Evolutionary conservation across 2,888 invertebrate species (phyloP).

Genomic region (Amblyteles armatorius): DNA sequence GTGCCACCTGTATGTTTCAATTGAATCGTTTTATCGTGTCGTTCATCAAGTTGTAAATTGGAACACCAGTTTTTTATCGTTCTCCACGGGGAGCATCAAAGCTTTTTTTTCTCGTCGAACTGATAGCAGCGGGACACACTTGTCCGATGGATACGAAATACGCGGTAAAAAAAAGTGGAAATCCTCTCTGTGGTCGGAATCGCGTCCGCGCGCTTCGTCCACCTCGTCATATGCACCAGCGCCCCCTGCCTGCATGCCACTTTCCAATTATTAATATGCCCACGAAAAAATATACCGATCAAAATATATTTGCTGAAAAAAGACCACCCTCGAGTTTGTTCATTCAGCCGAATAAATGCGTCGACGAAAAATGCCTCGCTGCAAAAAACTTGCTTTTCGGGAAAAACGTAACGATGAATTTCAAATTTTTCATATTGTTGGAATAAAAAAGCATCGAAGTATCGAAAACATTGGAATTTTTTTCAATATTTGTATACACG

Average conservation of each 20-base stretch:
- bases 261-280: conserved; percentile 60
- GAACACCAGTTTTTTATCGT: conserved; percentile 34
- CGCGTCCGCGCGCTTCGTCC: conserved; percentile 21
- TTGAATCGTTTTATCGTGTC: conserved; percentile 33
- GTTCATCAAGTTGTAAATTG: conserved; percentile 50
- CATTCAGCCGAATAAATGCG: neutral
- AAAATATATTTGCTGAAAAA: conserved; percentile 30
- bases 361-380: neutral
- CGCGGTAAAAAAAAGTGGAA: conserved; percentile 10
- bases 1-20: conserved; percentile 5
- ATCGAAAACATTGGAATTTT: too few relatives aligned
- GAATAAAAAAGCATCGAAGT: too few relatives aligned
- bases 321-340: neutral
- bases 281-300: neutral
- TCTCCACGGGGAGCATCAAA: neutral
- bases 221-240: conserved; percentile 36
- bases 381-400: neutral
- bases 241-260: conserved; percentile 36
- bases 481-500: too few relatives aligned
- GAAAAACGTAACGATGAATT: neutral
- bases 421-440: too few relatives aligned
- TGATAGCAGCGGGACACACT: conserved; percentile 33
- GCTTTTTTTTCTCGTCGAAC: conserved; percentile 15
- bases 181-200: conserved; percentile 49
- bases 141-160: conserved; percentile 34